Evolutionary conservation across 2,888 invertebrate genomes (phyloP).

Genomic region (Chydorus sphaericus): DNA sequence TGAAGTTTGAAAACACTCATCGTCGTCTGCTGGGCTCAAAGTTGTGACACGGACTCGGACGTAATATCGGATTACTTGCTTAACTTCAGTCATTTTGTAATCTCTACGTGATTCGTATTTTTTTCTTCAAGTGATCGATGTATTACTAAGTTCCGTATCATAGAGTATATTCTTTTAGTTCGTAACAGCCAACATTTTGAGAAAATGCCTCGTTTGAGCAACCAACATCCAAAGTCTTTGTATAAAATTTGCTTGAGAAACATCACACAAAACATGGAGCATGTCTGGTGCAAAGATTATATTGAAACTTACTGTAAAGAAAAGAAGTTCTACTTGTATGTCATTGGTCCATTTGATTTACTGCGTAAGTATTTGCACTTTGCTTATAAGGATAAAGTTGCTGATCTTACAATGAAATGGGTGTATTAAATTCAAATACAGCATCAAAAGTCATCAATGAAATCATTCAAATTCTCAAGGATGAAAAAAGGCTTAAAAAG

Average conservation of each 20-base stretch:
- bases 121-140: no score
- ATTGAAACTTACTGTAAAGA: neutral
- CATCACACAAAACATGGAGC: neutral
- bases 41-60: no score
- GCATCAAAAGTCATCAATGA: neutral
- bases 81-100: no score
- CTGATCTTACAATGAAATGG: neutral
- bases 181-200: no score
- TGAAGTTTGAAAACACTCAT: no score
- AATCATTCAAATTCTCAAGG: neutral
- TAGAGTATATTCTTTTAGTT: no score
- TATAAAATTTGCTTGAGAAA: neutral
- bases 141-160: no score
- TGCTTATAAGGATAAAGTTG: neutral
- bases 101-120: no score
- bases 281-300: neutral
- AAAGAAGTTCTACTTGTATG: neutral
- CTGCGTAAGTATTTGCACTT: neutral
- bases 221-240: neutral
- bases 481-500: neutral
- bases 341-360: neutral
- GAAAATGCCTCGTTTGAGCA: neutral
- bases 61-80: no score
- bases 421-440: no score
- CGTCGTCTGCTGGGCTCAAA: no score